Evolutionary conservation across 1,140 invertebrate species (phyloP).

Genomic region (Drosophila ercepeae): DNA sequence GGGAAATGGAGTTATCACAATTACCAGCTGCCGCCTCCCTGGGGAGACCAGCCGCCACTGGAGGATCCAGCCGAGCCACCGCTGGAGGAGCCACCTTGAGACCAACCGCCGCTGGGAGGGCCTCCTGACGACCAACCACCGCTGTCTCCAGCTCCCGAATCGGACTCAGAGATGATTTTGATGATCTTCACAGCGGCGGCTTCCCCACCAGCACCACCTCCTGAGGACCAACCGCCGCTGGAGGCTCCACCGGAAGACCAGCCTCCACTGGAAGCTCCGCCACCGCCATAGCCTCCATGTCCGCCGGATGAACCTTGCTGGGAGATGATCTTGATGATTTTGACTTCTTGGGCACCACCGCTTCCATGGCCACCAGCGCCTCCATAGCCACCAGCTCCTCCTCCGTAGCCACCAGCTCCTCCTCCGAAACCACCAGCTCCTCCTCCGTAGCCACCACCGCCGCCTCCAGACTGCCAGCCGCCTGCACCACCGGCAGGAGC

Average conservation of each 20-base stretch:
- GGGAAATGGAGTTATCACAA: conserved; percentile 53
- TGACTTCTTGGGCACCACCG: conserved; percentile 50
- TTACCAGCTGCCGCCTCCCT: conserved; percentile 64
- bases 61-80: conserved; percentile 29
- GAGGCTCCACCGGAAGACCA: conserved; percentile 44
- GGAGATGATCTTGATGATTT: conserved; percentile 68
- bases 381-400: conserved; percentile 15
- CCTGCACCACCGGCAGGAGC: conserved; percentile 35
- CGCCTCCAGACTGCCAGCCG: conserved; percentile 35
- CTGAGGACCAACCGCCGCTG: conserved; percentile 53
- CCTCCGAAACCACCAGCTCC: conserved; percentile 22
- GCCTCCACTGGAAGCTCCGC: conserved; percentile 32
- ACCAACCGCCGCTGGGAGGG: conserved; percentile 29
- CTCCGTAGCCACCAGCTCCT: conserved; percentile 5
- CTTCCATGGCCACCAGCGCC: conserved; percentile 39
- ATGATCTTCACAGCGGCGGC: conserved; percentile 66
- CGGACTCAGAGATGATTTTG: conserved; percentile 65
- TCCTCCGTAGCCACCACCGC: conserved; percentile 29
- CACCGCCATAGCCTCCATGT: conserved; percentile 49
- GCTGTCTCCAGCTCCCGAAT: conserved; percentile 35
- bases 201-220: conserved; percentile 48
- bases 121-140: conserved; percentile 50
- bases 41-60: conserved; percentile 43
- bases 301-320: conserved; percentile 50
- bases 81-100: conserved; percentile 5